These are phyloP conservation scores for Zaprionus obscuricornis DNA, from an alignment of 2,888 invertebrate genomes.

Conservation along the genomic window DNA sequence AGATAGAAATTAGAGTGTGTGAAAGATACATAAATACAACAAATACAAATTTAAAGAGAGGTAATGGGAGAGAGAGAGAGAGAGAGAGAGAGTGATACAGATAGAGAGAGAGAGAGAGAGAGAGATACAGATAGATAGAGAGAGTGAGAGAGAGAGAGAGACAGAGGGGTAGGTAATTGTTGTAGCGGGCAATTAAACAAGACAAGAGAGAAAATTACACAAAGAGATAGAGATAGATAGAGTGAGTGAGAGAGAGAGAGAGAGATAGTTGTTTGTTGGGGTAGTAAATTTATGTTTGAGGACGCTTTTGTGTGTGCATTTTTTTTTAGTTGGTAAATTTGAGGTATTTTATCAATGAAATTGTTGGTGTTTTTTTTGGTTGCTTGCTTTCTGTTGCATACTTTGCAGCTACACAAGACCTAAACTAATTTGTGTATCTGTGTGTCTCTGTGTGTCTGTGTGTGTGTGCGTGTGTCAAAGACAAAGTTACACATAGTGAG, in stretches of 20 bases:
- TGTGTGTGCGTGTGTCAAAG: background rate
- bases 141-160: slow-evolving; percentile 28
- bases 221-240: slow-evolving; percentile 26
- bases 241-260: slow-evolving; percentile 1
- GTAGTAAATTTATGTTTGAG: slow-evolving; percentile 33
- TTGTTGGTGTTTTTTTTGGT: slow-evolving; percentile 13
- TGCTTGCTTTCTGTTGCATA: slow-evolving; percentile 49
- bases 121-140: slow-evolving; percentile 31
- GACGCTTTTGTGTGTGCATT: slow-evolving; percentile 49
- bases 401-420: slow-evolving; percentile 59
- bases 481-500: background rate
- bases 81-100: slow-evolving; percentile 17
- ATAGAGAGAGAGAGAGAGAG: slow-evolving; percentile 7
- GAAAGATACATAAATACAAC: slow-evolving; percentile 19
- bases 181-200: slow-evolving; percentile 46
- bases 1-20: slow-evolving; percentile 45
- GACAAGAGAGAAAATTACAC: slow-evolving; percentile 42
- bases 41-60: slow-evolving; percentile 34
- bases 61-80: slow-evolving; percentile 24
- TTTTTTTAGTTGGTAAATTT: background rate
- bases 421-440: slow-evolving; percentile 15
- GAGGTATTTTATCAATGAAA: slow-evolving; percentile 12
- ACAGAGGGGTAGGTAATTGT: slow-evolving; percentile 18
- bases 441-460: slow-evolving; percentile 1
- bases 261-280: slow-evolving; percentile 14